Evolutionary conservation across 2,113 vertebrate genomes (phyloP), one percentile per base, ranked within the genome.

Genomic region (Oryzias woworae): DNA sequence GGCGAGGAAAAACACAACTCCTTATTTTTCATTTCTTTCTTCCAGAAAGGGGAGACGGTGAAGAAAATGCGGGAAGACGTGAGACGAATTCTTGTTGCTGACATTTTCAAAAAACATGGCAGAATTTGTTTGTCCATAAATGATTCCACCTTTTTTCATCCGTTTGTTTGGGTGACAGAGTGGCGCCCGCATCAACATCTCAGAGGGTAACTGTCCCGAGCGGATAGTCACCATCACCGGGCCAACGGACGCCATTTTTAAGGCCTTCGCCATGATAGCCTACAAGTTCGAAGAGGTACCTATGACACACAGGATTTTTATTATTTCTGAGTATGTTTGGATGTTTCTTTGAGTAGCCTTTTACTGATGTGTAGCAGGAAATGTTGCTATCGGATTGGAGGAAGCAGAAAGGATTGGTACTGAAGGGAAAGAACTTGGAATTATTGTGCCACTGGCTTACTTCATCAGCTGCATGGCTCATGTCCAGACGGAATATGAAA

Each of bases 31-130:
- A 47, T 54, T 2, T 3, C 47, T 55, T 70, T 58, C 14, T 71
- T 93, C 65, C 91, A 99, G 97, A 99, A 99, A 94, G 97, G 97
- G 83, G 97, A 99, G 69, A 99, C 97, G 0, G 97, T 99, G 82
- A 99, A 99, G 87, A 99, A 99, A 87, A 99, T 99, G 97, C 95
- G 97, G 42, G 97, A 99, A 62, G 97, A 99, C 88, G 97, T 99
- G 69, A 77, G 4, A 36, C 8, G 0, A 60, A 43, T 20, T n/a
- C 64, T 46, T 36, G 8, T 47, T 13, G 7, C 7, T 28, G 24
- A 14, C 0, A 0, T 16, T 7, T 17, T 8, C 0, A 16, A 41
- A 16, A 23, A n/a, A 24, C 3, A 5, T 0, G 2, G 23, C 3
- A 10, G 24, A 60, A 8, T 7, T 41, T 64, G 14, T 49, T 4